phyloP scores from a whole-genome alignment of 2,888 invertebrate genomes.

The Hypselothyrea guttata region DNA sequence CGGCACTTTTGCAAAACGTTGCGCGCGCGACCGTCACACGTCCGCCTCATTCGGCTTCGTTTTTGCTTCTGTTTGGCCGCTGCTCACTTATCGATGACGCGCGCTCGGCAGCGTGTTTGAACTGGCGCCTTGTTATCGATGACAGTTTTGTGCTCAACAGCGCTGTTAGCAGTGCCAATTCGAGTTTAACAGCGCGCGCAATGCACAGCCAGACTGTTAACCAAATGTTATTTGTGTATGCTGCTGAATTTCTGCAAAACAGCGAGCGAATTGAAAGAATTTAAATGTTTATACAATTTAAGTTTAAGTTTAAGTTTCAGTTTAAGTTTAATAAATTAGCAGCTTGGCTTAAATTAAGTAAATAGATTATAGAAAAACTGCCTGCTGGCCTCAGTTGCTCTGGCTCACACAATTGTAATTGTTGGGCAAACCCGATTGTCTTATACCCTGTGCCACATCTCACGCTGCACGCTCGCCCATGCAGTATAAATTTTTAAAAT shows the following conservation, averaged over 20 bases:
- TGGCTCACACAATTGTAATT: too few relatives aligned
- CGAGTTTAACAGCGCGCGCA: constrained; percentile 18
- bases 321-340: background rate
- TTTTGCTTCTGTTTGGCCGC: constrained; percentile 34
- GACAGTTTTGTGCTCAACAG: constrained; percentile 15
- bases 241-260: background rate
- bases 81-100: constrained; percentile 30
- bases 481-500: too few relatives aligned
- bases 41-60: constrained; percentile 51
- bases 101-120: constrained; percentile 14
- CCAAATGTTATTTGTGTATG: background rate
- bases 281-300: too few relatives aligned
- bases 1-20: constrained; percentile 48
- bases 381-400: too few relatives aligned
- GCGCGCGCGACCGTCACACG: constrained; percentile 55
- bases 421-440: too few relatives aligned
- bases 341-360: too few relatives aligned
- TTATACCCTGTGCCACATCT: too few relatives aligned
- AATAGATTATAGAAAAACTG: too few relatives aligned
- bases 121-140: constrained; percentile 37
- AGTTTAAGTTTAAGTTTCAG: background rate
- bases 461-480: too few relatives aligned
- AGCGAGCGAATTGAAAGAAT: background rate
- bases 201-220: background rate
- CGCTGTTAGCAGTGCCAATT: constrained; percentile 23